Evolutionary conservation across 2,797 vertebrate species (phyloP).

Genomic region (Diplodus sargus): DNA sequence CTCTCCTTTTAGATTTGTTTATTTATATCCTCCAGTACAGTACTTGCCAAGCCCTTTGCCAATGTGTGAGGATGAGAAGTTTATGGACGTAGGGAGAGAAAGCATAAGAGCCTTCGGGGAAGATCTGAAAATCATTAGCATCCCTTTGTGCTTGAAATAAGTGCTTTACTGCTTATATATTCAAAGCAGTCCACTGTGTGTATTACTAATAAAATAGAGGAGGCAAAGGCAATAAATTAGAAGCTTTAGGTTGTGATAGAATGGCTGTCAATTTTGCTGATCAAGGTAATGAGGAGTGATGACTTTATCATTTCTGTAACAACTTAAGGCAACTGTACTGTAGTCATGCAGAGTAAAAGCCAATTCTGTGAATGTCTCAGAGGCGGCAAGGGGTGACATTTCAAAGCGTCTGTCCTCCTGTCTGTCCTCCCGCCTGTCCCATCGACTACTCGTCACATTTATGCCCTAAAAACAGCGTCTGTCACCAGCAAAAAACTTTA

Average conservation of each 20-base stretch:
- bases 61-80: constrained; percentile 43
- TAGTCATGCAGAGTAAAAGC: background rate
- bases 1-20: constrained; percentile 76
- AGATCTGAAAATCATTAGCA: constrained; percentile 38
- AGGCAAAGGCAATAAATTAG: constrained; percentile 7
- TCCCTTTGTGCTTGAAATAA: constrained; percentile 46
- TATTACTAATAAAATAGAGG: constrained; percentile 22
- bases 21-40: constrained; percentile 69
- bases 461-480: no score
- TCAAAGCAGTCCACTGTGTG: constrained; percentile 34
- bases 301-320: background rate
- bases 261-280: background rate
- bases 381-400: no score
- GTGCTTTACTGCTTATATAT: constrained; percentile 33
- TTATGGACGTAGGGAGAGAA: constrained; percentile 45
- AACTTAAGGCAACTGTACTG: background rate
- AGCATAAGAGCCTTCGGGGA: constrained; percentile 41
- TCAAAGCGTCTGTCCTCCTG: no score
- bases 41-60: constrained; percentile 39
- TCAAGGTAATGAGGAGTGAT: background rate
- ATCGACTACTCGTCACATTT: no score
- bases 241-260: background rate
- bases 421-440: no score
- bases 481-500: no score
- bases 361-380: no score